A percentile compares a stretch with the other conserved stretches of the same genome.
Evolutionary conservation across 2,888 invertebrate genomes (phyloP).

Genomic region (Lasioglossum villosulum): DNA sequence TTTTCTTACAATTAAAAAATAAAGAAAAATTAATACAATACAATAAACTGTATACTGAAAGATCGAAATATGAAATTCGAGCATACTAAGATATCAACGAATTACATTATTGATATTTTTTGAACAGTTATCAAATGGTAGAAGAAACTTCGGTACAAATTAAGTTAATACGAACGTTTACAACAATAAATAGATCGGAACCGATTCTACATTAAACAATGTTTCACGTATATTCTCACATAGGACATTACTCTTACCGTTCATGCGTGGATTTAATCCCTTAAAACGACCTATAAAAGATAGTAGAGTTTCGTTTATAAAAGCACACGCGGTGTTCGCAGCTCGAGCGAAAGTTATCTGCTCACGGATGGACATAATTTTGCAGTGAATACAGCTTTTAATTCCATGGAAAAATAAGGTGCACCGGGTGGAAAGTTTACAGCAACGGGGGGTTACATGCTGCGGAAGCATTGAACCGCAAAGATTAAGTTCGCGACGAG

Average conservation of each 20-base stretch:
- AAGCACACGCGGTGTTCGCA: not conserved
- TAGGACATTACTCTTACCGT: not conserved
- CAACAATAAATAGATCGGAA: no score
- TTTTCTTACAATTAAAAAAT: no score
- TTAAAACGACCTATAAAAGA: not conserved
- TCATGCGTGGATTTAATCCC: not conserved
- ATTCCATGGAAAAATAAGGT: conserved; percentile 36
- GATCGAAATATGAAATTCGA: no score
- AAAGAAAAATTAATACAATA: no score
- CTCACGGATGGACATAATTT: conserved; percentile 26
- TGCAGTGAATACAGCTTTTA: conserved; percentile 15
- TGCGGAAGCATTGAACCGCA: conserved; percentile 52
- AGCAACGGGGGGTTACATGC: conserved; percentile 29
- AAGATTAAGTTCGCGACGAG: conserved; percentile 56
- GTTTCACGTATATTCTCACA: not conserved
- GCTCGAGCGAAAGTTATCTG: not conserved
- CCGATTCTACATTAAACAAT: not conserved
- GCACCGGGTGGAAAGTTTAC: conserved; percentile 46
- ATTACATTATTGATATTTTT: no score
- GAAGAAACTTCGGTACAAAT: no score
- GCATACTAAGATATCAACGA: no score
- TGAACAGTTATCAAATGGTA: no score
- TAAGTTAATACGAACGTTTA: no score
- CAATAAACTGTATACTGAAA: no score
- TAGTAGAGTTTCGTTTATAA: not conserved